Percentiles rank a stretch among this genome's conserved stretches.
These are phyloP conservation scores for Turritopsis dohrnii DNA, from an alignment of 30 jellyfish, hydroid and myxozoan species.

Conservation along the genomic window DNA sequence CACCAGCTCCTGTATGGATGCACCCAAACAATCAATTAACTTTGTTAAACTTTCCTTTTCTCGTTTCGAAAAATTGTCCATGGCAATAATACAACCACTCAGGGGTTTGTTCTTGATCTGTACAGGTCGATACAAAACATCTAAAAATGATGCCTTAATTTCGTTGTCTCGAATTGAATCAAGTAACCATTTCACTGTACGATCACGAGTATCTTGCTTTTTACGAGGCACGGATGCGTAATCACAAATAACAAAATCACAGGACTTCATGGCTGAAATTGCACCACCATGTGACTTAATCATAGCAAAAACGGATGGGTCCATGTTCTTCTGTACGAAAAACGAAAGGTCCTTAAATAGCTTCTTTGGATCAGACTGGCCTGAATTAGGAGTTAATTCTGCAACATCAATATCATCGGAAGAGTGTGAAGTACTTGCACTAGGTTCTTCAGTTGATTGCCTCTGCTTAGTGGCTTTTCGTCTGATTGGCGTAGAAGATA, in stretches of 20 bases:
- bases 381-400: not conserved
- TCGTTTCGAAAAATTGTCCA: not conserved
- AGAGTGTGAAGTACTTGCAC: not conserved
- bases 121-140: constrained; percentile 18
- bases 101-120: constrained; percentile 15
- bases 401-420: not conserved
- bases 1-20: constrained; percentile 20
- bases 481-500: constrained; percentile 14
- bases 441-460: not conserved
- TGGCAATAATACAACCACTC: constrained; percentile 6
- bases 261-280: not conserved
- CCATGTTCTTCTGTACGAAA: not conserved
- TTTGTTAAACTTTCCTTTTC: constrained; percentile 11
- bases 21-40: constrained; percentile 20
- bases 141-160: not conserved
- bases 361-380: not conserved
- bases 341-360: not conserved
- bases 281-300: constrained; percentile 1
- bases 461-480: not conserved
- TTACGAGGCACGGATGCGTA: not conserved
- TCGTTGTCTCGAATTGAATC: constrained; percentile 23
- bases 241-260: constrained; percentile 15
- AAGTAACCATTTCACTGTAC: constrained; percentile 17
- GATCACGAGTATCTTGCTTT: constrained; percentile 11
- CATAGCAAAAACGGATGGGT: not conserved